Conservation (phyloP, 1,140 invertebrate genomes). For the Zaprionus inermis region DNA sequence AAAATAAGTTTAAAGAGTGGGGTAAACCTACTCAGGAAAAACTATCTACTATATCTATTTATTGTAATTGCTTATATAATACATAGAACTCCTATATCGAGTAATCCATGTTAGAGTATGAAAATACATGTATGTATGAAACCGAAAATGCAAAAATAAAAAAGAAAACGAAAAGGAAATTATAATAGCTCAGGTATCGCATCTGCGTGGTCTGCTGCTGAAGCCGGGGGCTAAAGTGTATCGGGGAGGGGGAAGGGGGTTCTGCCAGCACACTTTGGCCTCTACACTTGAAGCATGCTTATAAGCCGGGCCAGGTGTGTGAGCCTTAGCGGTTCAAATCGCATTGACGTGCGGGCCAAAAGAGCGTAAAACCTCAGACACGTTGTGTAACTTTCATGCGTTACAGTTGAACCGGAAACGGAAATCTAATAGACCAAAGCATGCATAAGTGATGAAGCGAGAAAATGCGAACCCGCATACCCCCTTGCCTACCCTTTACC, state of each 20-base stretch:
- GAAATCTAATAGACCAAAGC: constrained; percentile 81
- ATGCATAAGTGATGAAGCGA: constrained; percentile 80
- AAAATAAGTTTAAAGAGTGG: background rate
- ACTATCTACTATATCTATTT: background rate
- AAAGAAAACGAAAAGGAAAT: background rate
- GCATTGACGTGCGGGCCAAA: constrained; percentile 71
- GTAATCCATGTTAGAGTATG: constrained; percentile 16
- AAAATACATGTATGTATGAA: constrained; percentile 26
- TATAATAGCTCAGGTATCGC: constrained; percentile 5
- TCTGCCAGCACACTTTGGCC: constrained; percentile 20
- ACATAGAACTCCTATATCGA: background rate
- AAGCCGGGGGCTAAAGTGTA: background rate
- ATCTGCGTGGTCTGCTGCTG: background rate
- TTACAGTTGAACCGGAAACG: constrained; percentile 78
- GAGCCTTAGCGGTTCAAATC: constrained; percentile 68
- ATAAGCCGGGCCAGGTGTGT: constrained; percentile 63
- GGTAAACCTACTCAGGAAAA: background rate
- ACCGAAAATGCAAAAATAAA: constrained; percentile 8
- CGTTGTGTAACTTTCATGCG: constrained; percentile 69
- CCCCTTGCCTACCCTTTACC: background rate
- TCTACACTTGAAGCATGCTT: constrained; percentile 32
- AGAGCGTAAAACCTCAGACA: constrained; percentile 79
- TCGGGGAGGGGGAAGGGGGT: background rate
- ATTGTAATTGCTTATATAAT: background rate
- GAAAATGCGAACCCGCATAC: constrained; percentile 44